These are phyloP conservation scores for Drosophila leonis DNA, from an alignment of 2,888 invertebrate genomes.

Conservation along the genomic window DNA sequence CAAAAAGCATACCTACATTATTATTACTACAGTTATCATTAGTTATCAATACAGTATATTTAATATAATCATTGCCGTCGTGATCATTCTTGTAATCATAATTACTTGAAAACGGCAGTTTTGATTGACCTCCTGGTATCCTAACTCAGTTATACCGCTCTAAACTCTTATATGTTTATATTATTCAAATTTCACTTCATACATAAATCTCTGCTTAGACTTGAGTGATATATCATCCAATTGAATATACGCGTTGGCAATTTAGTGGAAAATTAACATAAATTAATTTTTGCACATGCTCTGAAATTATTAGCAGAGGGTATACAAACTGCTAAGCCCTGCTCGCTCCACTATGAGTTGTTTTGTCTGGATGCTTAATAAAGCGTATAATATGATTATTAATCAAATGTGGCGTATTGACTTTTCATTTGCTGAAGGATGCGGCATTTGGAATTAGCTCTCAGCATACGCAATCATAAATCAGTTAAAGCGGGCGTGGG, in stretches of 20 bases:
- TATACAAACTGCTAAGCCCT: constrained; percentile 11
- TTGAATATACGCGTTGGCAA: background rate
- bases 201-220: background rate
- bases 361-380: constrained; percentile 65
- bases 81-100: no score
- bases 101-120: no score
- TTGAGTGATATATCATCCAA: constrained; percentile 14
- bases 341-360: background rate
- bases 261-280: constrained; percentile 46
- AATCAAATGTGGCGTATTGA: constrained; percentile 76
- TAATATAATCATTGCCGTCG: no score
- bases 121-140: no score
- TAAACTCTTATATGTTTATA: no score
- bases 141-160: no score
- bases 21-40: no score
- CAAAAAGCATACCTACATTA: no score
- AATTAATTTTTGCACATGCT: constrained; percentile 41
- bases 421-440: constrained; percentile 60
- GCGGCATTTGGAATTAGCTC: constrained; percentile 23
- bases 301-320: constrained; percentile 33
- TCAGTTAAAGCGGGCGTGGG: constrained; percentile 40
- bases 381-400: constrained; percentile 80
- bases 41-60: no score
- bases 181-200: background rate
- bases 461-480: constrained; percentile 55